These are phyloP conservation scores for Aulostomus chinensis DNA, from an alignment of 2,797 vertebrate species.

Conservation along the genomic window DNA sequence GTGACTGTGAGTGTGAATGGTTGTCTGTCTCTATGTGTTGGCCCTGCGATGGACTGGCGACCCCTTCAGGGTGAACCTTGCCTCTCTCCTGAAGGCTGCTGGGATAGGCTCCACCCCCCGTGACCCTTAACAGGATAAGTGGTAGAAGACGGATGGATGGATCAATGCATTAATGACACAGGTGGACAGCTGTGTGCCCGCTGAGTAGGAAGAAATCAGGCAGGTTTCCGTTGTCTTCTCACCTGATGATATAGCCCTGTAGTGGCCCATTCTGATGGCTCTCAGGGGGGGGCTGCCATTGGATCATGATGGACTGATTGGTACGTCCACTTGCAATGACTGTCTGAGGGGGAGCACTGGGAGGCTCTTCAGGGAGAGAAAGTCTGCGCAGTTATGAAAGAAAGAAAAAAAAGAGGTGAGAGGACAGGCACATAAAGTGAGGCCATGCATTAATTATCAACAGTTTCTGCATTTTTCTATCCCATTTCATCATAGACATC, in stretches of 20 bases:
- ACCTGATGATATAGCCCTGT: slow-evolving; percentile 97
- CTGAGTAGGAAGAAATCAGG: slow-evolving; percentile 23
- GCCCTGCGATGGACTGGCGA: too few relatives aligned
- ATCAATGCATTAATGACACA: too few relatives aligned
- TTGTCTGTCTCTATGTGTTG: too few relatives aligned
- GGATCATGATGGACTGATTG: slow-evolving; percentile 99
- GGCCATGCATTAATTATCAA: slow-evolving; percentile 58
- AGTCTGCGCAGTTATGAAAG: slow-evolving; percentile 74
- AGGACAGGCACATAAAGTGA: slow-evolving; percentile 39
- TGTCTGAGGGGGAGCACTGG: slow-evolving; percentile 93
- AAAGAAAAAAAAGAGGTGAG: slow-evolving; percentile 2
- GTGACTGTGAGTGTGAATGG: too few relatives aligned
- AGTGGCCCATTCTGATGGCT: slow-evolving; percentile 94
- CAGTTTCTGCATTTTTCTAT: slow-evolving; percentile 68
- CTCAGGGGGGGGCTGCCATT: slow-evolving; percentile 95
- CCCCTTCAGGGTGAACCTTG: too few relatives aligned
- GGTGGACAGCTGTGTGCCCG: too few relatives aligned
- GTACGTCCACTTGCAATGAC: slow-evolving; percentile 96
- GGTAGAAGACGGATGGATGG: too few relatives aligned
- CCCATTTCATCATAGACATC: slow-evolving; percentile 71
- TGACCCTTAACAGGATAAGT: too few relatives aligned
- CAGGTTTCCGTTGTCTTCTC: slow-evolving; percentile 32
- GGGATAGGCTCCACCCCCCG: too few relatives aligned
- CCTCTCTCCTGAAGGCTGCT: too few relatives aligned
- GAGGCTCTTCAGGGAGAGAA: slow-evolving; percentile 94